Conservation (phyloP, 2,113 vertebrate genomes). For the Heptranchias perlo region DNA sequence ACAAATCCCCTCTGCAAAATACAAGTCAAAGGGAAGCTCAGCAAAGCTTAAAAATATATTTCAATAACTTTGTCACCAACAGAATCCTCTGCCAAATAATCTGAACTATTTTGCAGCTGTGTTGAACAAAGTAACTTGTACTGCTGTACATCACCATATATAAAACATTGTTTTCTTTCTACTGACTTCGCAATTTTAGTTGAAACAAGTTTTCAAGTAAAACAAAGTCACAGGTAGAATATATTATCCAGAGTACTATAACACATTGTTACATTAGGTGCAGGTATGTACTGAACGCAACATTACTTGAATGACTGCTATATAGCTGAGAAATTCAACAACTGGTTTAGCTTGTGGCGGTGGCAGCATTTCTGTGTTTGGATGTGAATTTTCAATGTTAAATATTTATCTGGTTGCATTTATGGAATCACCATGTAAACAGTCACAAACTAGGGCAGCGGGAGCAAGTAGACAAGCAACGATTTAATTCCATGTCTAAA, state of each 20-base stretch:
- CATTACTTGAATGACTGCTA: background rate
- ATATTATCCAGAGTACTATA: background rate
- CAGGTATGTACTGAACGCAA: background rate
- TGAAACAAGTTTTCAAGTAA: background rate
- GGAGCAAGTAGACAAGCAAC: background rate
- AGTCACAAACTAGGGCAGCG: background rate
- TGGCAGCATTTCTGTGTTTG: background rate
- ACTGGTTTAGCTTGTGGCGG: too few relatives aligned
- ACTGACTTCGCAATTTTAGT: background rate
- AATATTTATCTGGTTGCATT: background rate
- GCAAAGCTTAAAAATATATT: background rate
- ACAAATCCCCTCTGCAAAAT: background rate
- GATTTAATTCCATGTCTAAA: background rate
- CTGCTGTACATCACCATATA: background rate
- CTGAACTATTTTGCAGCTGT: background rate
- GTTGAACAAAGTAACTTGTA: background rate
- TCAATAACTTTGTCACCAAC: background rate
- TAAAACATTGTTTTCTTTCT: background rate
- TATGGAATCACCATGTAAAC: background rate
- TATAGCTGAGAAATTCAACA: background rate
- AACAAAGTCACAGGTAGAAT: background rate
- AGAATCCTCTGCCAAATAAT: too few relatives aligned
- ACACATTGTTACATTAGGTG: background rate
- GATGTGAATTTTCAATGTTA: background rate
- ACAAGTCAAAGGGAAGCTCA: background rate